Percentiles rank a stretch among this genome's conserved stretches.
Evolutionary conservation across 2,113 vertebrate genomes (phyloP).

Genomic region (Rhynchomys soricoides): DNA sequence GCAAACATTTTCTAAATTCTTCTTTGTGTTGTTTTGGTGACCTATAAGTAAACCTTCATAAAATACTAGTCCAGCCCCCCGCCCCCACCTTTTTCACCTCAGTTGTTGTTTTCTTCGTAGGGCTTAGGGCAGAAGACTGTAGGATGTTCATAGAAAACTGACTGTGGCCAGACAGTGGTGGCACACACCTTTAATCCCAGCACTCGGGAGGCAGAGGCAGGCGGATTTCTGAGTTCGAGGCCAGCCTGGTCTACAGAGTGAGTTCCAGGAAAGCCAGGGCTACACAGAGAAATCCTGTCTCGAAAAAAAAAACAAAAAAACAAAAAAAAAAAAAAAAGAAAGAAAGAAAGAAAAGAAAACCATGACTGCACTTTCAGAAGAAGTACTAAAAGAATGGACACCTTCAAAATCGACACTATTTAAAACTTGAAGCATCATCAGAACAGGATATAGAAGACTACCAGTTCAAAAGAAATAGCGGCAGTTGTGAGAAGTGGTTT

Average conservation of each 20-base stretch:
- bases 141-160: constrained; percentile 22
- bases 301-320: too few species aligned
- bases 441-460: background rate
- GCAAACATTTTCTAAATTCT: background rate
- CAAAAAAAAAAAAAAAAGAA: too few species aligned
- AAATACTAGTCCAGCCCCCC: background rate
- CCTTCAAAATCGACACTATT: background rate
- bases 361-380: background rate
- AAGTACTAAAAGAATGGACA: background rate
- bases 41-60: background rate
- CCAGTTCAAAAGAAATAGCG: background rate
- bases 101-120: background rate
- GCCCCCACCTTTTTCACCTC: background rate
- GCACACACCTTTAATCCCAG: too few species aligned
- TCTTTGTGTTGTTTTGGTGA: background rate
- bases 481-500: background rate
- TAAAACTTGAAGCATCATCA: background rate
- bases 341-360: too few species aligned
- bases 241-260: too few species aligned
- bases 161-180: too few species aligned
- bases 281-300: too few species aligned
- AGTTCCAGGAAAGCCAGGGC: too few species aligned
- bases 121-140: background rate
- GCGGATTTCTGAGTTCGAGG: too few species aligned
- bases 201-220: too few species aligned